Percentiles rank a stretch among this genome's conserved stretches.
phyloP scores from a whole-genome alignment of 2,113 vertebrate species.

The Catharus bicknelli region DNA sequence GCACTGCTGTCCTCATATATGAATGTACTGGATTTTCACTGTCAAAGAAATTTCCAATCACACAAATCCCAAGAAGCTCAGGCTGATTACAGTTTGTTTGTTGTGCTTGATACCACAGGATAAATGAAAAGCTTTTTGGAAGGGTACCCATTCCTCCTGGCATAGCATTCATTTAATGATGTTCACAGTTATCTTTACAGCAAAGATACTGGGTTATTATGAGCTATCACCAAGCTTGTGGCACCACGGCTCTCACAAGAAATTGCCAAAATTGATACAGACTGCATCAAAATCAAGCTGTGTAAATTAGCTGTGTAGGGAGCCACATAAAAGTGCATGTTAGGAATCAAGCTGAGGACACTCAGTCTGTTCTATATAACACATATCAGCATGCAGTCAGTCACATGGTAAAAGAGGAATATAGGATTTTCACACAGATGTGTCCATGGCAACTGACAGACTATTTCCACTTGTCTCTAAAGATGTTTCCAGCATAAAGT shows the following conservation, averaged over 20 bases:
- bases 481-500: background rate
- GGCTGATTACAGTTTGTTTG: conserved; percentile 40
- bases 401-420: background rate
- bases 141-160: conserved; percentile 19
- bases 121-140: conserved; percentile 58
- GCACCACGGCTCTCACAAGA: background rate
- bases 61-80: conserved; percentile 39
- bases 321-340: background rate
- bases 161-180: conserved; percentile 29
- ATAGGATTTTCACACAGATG: background rate
- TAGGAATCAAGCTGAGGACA: background rate
- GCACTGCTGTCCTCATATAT: background rate
- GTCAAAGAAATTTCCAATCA: background rate
- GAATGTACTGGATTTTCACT: background rate
- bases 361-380: background rate
- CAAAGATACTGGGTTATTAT: conserved; percentile 28
- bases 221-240: background rate
- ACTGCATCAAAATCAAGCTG: background rate
- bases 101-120: conserved; percentile 23
- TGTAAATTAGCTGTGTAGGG: background rate
- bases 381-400: background rate
- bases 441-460: conserved; percentile 16
- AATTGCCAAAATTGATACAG: conserved; percentile 8
- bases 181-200: conserved; percentile 52
- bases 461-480: background rate